Evolutionary conservation across 2,888 invertebrate species (phyloP).

Genomic region (Microctonus aethiopoides): DNA sequence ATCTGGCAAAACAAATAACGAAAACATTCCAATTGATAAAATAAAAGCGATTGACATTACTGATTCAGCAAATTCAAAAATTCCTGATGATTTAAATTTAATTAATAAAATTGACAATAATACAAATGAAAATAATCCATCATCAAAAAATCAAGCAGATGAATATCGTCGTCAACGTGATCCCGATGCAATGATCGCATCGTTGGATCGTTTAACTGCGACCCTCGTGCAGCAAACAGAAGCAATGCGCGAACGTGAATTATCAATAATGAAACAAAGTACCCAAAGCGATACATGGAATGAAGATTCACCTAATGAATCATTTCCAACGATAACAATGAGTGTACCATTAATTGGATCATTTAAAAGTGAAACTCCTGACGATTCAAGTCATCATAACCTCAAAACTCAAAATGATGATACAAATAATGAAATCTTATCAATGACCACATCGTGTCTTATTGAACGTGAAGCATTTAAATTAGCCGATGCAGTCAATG

Average conservation of each 20-base stretch:
- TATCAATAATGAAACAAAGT: slow-evolving; percentile 64
- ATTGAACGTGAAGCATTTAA: slow-evolving; percentile 83
- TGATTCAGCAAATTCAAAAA: neutral
- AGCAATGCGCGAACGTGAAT: slow-evolving; percentile 69
- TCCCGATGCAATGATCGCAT: slow-evolving; percentile 77
- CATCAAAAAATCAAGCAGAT: slow-evolving; percentile 48
- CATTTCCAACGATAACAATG: slow-evolving; percentile 84
- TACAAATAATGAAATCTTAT: slow-evolving; percentile 64
- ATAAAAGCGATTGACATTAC: neutral
- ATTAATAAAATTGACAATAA: neutral
- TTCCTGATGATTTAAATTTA: neutral
- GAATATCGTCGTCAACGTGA: slow-evolving; percentile 70
- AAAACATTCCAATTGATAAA: slow-evolving; percentile 24
- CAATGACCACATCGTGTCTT: slow-evolving; percentile 77
- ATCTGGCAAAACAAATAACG: slow-evolving; percentile 39
- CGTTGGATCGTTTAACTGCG: slow-evolving; percentile 74
- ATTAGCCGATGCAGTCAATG: slow-evolving; percentile 72
- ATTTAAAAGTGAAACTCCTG: slow-evolving; percentile 71
- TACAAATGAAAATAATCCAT: neutral
- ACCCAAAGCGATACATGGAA: slow-evolving; percentile 79
- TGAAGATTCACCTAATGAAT: slow-evolving; percentile 83
- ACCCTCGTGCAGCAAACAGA: slow-evolving; percentile 75
- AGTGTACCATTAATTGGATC: slow-evolving; percentile 79
- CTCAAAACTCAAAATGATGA: neutral
- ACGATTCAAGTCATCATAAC: slow-evolving; percentile 41